Conservation (phyloP, 2,888 invertebrate species). For the Watsonalla cultraria region DNA sequence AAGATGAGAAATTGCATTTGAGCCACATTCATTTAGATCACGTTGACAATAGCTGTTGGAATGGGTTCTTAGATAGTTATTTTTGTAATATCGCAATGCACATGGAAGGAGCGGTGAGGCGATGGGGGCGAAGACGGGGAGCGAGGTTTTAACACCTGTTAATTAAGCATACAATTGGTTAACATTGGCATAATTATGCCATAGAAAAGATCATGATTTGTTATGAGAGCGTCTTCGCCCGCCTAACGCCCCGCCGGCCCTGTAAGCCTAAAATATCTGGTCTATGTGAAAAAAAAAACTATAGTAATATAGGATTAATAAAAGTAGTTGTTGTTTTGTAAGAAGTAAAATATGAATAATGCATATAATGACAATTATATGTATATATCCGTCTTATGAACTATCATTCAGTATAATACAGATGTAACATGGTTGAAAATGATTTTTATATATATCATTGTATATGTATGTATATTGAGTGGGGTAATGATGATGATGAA, state of each 20-base stretch:
- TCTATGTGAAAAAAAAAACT: constrained; percentile 58
- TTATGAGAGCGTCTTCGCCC: constrained; percentile 7
- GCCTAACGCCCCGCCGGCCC: constrained; percentile 31
- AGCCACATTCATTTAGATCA: too few species aligned
- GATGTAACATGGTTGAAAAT: constrained; percentile 67
- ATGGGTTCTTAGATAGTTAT: constrained; percentile 58
- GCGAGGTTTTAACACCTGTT: constrained; percentile 15
- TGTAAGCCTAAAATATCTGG: constrained; percentile 60
- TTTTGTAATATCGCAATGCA: constrained; percentile 60
- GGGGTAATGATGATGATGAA: constrained; percentile 49
- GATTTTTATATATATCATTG: constrained; percentile 70
- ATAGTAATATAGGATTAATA: constrained; percentile 63
- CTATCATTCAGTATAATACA: constrained; percentile 57
- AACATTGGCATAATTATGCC: neutral
- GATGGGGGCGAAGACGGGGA: constrained; percentile 20
- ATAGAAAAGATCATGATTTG: neutral
- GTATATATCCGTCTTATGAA: constrained; percentile 77
- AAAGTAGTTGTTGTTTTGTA: constrained; percentile 77
- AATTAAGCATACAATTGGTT: neutral
- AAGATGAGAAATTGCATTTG: neutral
- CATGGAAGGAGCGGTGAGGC: constrained; percentile 17
- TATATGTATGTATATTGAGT: constrained; percentile 63
- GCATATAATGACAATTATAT: constrained; percentile 73
- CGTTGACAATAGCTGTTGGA: constrained; percentile 44
- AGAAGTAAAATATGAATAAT: constrained; percentile 68